Percentiles rank a stretch among this genome's conserved stretches.
phyloP scores from a whole-genome alignment of 2,113 vertebrate species.

The Megaptera novaeangliae region DNA sequence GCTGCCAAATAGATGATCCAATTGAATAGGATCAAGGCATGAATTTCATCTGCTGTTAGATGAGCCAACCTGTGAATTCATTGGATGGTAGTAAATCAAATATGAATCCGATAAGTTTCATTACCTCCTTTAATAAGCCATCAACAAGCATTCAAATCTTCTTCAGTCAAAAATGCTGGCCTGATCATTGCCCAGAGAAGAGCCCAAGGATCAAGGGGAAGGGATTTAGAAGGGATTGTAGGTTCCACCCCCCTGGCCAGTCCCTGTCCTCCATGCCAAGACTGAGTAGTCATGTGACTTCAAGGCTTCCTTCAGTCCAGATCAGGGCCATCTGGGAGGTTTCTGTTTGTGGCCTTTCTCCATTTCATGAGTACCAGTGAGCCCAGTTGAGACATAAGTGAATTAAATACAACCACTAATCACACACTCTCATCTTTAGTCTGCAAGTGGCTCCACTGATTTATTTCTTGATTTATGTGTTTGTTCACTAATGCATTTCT shows the following conservation, averaged over 20 bases:
- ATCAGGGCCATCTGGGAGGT: background rate
- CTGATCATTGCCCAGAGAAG: background rate
- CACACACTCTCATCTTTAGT: background rate
- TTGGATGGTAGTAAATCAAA: background rate
- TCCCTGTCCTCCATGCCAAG: background rate
- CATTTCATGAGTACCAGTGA: background rate
- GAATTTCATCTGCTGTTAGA: background rate
- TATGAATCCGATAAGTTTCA: background rate
- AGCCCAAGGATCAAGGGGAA: background rate
- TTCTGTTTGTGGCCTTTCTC: background rate
- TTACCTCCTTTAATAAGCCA: slow-evolving; percentile 1
- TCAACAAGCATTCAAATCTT: background rate
- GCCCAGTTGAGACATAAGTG: background rate
- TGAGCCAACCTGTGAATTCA: background rate
- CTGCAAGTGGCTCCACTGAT: background rate
- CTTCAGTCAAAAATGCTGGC: background rate
- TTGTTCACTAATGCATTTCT: background rate
- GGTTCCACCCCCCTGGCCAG: background rate
- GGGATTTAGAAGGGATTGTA: background rate
- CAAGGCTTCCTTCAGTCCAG: background rate
- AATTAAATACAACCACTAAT: background rate
- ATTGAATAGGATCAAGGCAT: background rate
- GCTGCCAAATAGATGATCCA: background rate
- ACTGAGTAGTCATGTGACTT: background rate
- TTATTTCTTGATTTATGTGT: background rate